Base-by-base conservation (phyloP, 2,113 vertebrate genomes). In the Ursus arctos region DNA sequence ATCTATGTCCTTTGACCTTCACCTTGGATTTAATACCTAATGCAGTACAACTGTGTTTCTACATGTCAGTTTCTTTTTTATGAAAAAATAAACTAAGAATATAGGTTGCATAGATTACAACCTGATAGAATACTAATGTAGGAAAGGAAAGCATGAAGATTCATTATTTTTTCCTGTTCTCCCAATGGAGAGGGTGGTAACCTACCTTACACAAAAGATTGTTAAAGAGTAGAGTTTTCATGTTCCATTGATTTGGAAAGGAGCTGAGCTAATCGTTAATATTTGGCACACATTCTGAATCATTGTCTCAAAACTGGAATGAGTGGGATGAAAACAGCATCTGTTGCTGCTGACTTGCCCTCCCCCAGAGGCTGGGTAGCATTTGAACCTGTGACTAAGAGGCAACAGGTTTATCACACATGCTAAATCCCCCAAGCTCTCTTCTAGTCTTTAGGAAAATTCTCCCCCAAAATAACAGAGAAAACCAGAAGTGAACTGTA, bases 361-460 rank as follows among this genome's bases (percentile, higher is more conserved):
- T 95, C 71, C 86, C 77, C 76, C 86, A 91, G 81, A 93, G 81
- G 7, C 86, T 93, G 91, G 69, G 61, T 28, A 65, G 65, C 67
- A 80, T 84, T 63, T 94, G 76, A 96, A 91, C 72, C 61, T 79
- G 67, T 97, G 76, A 91, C 63, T 88, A 97, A 96, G 81, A 91
- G 91, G 69, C 47, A 96, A 95, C 67, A 79, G 47, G 53, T 84
- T 83, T 93, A 74, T 94, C 43, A 71, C 61, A 91, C 76, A 65
- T 28, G 67, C 77, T 84, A 88, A 93, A 91, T 77, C 71, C 55
- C 36, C 31, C 22, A 95, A 87, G 18, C 7, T 86, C 40, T 95
- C 61, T 74, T 59, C 79, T 67, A 74, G 47, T n/a, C 63, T 92
- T 67, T 85, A 82, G 59, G 76, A 91, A 91, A 87, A 55, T 57